A percentile compares a stretch with the other conserved stretches of the same genome.
These are phyloP conservation scores for Scaptomyza hsui DNA, from an alignment of 1,140 invertebrate species.

Conservation along the genomic window DNA sequence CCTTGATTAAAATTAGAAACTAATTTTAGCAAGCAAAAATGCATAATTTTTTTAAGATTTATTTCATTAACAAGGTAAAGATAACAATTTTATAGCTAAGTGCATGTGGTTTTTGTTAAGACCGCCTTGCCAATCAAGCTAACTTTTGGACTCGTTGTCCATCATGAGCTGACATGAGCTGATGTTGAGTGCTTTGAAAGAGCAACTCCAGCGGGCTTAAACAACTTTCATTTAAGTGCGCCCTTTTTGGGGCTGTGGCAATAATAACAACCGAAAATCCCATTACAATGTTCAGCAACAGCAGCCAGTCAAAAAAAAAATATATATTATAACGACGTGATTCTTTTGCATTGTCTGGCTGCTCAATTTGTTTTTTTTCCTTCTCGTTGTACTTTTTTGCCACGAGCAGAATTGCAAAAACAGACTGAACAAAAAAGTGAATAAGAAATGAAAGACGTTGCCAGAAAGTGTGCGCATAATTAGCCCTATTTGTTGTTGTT, in stretches of 20 bases:
- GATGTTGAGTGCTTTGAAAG: conserved; percentile 1
- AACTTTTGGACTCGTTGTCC: background rate
- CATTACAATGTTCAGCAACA: conserved; percentile 45
- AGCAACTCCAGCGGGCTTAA: conserved; percentile 18
- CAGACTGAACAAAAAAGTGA: background rate
- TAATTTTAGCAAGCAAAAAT: too few species aligned
- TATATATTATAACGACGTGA: conserved; percentile 64
- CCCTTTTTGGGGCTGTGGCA: conserved; percentile 44
- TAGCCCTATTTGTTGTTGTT: conserved; percentile 73
- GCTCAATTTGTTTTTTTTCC: conserved; percentile 37
- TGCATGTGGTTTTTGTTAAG: conserved; percentile 3
- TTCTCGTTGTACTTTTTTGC: conserved; percentile 12
- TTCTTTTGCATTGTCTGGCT: conserved; percentile 68
- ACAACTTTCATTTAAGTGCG: conserved; percentile 78
- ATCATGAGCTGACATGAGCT: conserved; percentile 5
- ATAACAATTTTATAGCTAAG: background rate
- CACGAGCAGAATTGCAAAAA: conserved; percentile 38
- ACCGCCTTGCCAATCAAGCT: background rate
- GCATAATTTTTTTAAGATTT: too few species aligned
- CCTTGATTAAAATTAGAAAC: too few species aligned
- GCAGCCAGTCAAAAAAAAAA: conserved; percentile 44
- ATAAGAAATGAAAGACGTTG: conserved; percentile 21
- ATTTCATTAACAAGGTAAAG: too few species aligned
- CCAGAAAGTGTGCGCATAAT: conserved; percentile 76
- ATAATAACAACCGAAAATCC: conserved; percentile 42